Conservation (phyloP, 2,888 invertebrate genomes). For the Callosobruchus maculatus region DNA sequence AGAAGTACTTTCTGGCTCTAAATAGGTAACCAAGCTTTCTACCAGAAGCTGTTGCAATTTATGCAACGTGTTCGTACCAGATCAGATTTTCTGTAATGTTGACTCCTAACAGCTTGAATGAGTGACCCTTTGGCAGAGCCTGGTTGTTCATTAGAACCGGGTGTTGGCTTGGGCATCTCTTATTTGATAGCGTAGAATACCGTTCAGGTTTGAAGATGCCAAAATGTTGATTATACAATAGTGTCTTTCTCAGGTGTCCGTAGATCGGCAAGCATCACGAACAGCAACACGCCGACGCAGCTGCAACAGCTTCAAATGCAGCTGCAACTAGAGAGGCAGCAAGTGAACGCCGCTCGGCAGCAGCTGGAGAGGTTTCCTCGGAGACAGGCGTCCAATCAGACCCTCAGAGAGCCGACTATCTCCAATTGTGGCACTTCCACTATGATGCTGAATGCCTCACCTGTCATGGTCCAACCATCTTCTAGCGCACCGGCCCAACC, state of each 20-base stretch:
- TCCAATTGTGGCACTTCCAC: constrained; percentile 36
- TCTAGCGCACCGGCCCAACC: constrained; percentile 39
- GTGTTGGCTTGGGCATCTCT: too few relatives aligned
- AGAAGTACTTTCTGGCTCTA: too few relatives aligned
- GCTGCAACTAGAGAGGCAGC: constrained; percentile 84
- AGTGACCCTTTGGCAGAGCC: too few relatives aligned
- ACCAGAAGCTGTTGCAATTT: too few relatives aligned
- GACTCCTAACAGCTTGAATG: too few relatives aligned
- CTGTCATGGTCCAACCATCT: constrained; percentile 39
- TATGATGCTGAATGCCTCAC: constrained; percentile 43
- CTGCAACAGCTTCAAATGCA: constrained; percentile 95
- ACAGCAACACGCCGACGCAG: constrained; percentile 67
- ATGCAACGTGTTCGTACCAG: too few relatives aligned
- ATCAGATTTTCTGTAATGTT: too few relatives aligned
- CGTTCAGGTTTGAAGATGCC: not conserved
- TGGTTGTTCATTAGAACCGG: too few relatives aligned
- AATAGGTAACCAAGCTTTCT: too few relatives aligned
- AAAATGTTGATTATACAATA: not conserved
- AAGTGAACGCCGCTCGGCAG: constrained; percentile 82
- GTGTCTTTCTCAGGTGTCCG: constrained; percentile 62
- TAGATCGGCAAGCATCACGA: constrained; percentile 58
- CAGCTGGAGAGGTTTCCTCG: constrained; percentile 86
- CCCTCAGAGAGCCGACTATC: constrained; percentile 33
- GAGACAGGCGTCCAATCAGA: constrained; percentile 64
- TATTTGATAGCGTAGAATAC: not conserved